These are phyloP conservation scores for Lampris incognitus DNA, from an alignment of 2,113 vertebrate genomes.

Conservation along the genomic window DNA sequence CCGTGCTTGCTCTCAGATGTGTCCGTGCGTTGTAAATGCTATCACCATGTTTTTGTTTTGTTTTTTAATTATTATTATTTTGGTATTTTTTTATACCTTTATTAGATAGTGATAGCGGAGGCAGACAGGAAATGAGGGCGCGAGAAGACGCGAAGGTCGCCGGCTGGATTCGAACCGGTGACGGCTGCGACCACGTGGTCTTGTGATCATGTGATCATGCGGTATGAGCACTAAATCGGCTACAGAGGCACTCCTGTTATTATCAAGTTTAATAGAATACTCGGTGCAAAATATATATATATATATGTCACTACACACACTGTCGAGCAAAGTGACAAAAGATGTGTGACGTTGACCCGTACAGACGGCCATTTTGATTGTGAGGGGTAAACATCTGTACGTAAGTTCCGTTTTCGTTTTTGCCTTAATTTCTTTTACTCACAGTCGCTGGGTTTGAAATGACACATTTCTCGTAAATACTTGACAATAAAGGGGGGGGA, in stretches of 20 bases:
- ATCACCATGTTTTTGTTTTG: not conserved
- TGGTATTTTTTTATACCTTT: no score
- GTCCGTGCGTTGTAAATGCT: conserved; percentile 28
- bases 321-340: conserved; percentile 1
- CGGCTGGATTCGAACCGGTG: no score
- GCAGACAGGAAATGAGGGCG: no score
- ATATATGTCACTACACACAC: not conserved
- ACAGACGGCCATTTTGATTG: no score
- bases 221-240: not conserved
- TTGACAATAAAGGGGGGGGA: not conserved
- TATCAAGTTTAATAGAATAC: no score
- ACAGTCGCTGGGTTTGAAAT: conserved; percentile 13
- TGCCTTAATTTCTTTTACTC: not conserved
- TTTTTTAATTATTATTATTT: no score
- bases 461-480: conserved; percentile 38
- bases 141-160: no score
- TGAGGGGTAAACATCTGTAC: not conserved
- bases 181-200: no score
- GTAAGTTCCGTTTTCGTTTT: not conserved
- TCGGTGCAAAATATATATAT: no score
- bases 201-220: not conserved
- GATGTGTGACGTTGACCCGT: not conserved
- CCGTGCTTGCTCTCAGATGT: conserved; percentile 16
- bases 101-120: no score
- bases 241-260: no score